phyloP scores from a whole-genome alignment of 2,797 vertebrate genomes.

The Macroramphosus scolopax region DNA sequence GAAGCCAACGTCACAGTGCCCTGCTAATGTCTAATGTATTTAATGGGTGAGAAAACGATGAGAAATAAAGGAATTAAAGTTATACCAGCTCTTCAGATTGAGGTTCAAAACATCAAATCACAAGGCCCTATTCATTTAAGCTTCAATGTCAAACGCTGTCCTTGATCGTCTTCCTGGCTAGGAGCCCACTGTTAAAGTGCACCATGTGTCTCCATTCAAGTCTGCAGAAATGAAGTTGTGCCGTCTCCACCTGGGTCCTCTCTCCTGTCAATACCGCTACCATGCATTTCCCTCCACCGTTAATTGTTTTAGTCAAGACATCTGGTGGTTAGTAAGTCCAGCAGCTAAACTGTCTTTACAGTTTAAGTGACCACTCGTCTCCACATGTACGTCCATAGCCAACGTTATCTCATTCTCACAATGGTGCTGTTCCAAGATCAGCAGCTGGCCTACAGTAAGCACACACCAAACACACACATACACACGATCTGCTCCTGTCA shows the following conservation, averaged over 20 bases:
- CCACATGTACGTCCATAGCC: too few relatives aligned
- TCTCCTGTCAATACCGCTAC: conserved; percentile 1
- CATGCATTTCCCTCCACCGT: conserved; percentile 19
- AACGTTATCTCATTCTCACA: too few relatives aligned
- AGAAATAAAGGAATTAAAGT: background rate
- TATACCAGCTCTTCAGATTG: too few relatives aligned
- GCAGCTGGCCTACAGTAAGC: too few relatives aligned
- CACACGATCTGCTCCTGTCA: too few relatives aligned
- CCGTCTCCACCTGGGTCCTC: conserved; percentile 4
- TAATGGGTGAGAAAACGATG: background rate
- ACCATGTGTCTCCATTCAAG: conserved; percentile 7
- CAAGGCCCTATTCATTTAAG: background rate
- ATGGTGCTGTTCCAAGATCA: too few relatives aligned
- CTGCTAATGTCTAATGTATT: too few relatives aligned
- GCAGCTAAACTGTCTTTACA: conserved; percentile 8
- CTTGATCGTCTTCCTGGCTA: conserved; percentile 19
- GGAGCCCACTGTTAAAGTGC: background rate
- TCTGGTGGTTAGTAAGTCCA: conserved; percentile 30
- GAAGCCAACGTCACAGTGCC: too few relatives aligned
- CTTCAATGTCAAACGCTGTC: conserved; percentile 27
- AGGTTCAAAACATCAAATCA: background rate
- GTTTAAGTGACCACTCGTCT: conserved; percentile 20
- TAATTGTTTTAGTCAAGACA: conserved; percentile 35
- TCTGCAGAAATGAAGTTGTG: conserved; percentile 20
- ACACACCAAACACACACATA: too few relatives aligned